phyloP scores from a whole-genome alignment of 2,888 invertebrate species.

The Rotaria sp. region DNA sequence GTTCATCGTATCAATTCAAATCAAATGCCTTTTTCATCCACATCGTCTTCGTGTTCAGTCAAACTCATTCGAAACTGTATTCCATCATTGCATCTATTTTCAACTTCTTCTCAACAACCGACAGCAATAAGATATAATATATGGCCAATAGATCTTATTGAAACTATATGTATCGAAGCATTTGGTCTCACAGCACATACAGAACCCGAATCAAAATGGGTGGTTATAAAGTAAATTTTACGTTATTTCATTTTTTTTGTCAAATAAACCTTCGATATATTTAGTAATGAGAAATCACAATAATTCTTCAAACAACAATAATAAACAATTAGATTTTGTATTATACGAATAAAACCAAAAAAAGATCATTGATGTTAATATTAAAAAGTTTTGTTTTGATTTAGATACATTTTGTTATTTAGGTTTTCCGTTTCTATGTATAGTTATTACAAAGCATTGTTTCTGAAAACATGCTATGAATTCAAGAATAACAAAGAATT shows the following conservation, averaged over 20 bases:
- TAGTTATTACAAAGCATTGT: neutral
- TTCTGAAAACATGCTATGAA: neutral
- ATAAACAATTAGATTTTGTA: too few species aligned
- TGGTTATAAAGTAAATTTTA: neutral
- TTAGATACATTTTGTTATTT: neutral
- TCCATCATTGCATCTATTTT: neutral
- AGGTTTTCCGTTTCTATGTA: neutral
- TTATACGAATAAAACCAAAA: too few species aligned
- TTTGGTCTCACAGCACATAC: neutral
- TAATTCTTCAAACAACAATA: neutral
- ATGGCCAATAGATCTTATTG: neutral
- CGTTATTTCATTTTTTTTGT: neutral
- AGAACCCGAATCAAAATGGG: neutral
- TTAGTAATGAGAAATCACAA: neutral
- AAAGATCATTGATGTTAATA: too few species aligned
- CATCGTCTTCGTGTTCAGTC: neutral
- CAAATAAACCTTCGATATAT: neutral
- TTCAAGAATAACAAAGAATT: neutral
- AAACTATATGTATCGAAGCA: neutral
- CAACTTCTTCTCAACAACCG: neutral
- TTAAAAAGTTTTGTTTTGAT: too few species aligned
- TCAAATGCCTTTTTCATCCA: neutral
- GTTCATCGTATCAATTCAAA: neutral
- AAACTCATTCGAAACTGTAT: neutral
- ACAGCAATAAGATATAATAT: too few species aligned